These are phyloP conservation scores for Glomeris marginata DNA, from an alignment of 2,888 invertebrate genomes.

Conservation along the genomic window DNA sequence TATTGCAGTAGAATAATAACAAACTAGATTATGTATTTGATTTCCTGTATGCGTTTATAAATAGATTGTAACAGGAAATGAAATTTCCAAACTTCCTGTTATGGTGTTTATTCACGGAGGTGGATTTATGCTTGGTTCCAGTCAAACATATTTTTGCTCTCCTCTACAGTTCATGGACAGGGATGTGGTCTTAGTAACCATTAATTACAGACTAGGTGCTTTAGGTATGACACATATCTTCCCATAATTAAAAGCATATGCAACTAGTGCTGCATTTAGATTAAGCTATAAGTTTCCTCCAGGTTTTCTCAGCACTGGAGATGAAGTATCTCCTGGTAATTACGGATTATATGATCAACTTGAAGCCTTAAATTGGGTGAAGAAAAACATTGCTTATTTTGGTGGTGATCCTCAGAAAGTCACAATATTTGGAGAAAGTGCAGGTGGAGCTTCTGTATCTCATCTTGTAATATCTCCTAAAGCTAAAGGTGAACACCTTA, in stretches of 20 bases:
- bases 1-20: no score
- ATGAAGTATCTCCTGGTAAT: slow-evolving; percentile 2
- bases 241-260: not conserved
- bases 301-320: slow-evolving; percentile 2
- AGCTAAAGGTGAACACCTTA: not conserved
- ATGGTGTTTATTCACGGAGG: slow-evolving; percentile 9
- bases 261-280: not conserved
- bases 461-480: slow-evolving; percentile 3
- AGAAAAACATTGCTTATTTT: slow-evolving; percentile 6
- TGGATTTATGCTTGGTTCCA: slow-evolving; percentile 4
- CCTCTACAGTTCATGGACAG: slow-evolving; percentile 6
- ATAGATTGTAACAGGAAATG: no score
- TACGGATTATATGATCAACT: not conserved
- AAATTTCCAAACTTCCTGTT: not conserved
- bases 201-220: slow-evolving; percentile 7
- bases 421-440: slow-evolving; percentile 9
- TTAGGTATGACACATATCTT: not conserved
- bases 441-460: slow-evolving; percentile 7
- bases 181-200: slow-evolving; percentile 5
- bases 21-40: no score
- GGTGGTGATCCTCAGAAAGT: slow-evolving; percentile 7
- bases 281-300: not conserved
- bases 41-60: no score
- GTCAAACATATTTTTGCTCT: not conserved
- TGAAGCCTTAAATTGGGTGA: not conserved